A percentile compares a stretch with the other conserved stretches of the same genome.
Evolutionary conservation across 1,140 invertebrate species (phyloP).

Genomic region (Orius insidiosus): DNA sequence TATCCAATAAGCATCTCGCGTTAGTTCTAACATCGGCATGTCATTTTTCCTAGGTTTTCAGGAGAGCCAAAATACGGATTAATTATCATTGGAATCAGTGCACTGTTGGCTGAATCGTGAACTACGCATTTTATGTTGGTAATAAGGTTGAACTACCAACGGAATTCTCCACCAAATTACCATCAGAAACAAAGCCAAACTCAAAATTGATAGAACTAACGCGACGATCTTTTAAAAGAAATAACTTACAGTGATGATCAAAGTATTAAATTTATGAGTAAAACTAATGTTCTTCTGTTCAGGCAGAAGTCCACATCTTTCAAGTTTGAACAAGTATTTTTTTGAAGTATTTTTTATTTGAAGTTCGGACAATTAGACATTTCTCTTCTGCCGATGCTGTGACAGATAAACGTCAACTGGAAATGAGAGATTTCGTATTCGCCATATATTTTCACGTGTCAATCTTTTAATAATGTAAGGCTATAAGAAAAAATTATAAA

Average conservation of each 20-base stretch:
- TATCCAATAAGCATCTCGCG: too few species aligned
- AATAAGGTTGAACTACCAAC: too few species aligned
- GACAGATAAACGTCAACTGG: conserved; percentile 47
- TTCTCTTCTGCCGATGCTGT: conserved; percentile 39
- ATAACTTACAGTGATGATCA: conserved; percentile 52
- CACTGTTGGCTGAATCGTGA: too few species aligned
- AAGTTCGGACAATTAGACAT: conserved; percentile 47
- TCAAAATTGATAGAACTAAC: too few species aligned
- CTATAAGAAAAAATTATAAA: conserved; percentile 29
- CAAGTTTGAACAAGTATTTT: conserved; percentile 45
- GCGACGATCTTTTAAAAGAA: too few species aligned
- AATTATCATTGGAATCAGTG: too few species aligned
- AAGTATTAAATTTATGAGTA: conserved; percentile 51
- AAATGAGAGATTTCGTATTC: conserved; percentile 60
- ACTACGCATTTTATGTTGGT: too few species aligned
- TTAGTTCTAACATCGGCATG: too few species aligned
- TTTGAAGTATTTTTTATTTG: conserved; percentile 68
- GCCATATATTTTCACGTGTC: conserved; percentile 57
- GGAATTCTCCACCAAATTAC: too few species aligned
- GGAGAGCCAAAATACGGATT: too few species aligned
- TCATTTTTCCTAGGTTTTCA: too few species aligned
- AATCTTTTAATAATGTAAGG: conserved; percentile 48
- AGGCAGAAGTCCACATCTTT: conserved; percentile 39
- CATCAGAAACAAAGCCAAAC: too few species aligned
- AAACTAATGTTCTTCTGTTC: conserved; percentile 43